Percentiles rank a stretch among this genome's conserved stretches.
Evolutionary conservation across 2,113 vertebrate species (phyloP).

Genomic region (Eupsittula cactorum): DNA sequence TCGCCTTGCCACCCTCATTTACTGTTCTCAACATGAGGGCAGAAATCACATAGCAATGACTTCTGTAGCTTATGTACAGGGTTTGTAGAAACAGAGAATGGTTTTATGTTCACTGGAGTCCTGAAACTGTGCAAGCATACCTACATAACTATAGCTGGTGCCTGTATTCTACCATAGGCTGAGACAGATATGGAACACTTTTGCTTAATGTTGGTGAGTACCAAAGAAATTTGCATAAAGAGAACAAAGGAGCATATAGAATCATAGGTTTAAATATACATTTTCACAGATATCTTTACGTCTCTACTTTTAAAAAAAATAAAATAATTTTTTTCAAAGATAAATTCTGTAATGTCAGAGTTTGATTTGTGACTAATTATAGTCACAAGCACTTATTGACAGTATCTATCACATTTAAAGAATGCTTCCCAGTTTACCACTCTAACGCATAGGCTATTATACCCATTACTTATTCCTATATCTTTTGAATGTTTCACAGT

Average conservation of each 20-base stretch:
- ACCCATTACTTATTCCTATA: neutral
- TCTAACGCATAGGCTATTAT: neutral
- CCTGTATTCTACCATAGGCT: neutral
- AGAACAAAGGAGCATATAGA: neutral
- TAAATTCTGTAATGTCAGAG: neutral
- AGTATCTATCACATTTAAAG: neutral
- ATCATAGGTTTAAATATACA: neutral
- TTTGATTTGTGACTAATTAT: neutral
- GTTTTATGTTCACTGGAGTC: neutral
- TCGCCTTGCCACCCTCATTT: neutral
- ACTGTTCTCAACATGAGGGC: neutral
- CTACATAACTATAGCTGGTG: neutral
- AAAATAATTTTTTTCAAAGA: neutral
- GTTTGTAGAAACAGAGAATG: neutral
- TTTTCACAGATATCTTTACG: neutral
- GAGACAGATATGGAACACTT: neutral
- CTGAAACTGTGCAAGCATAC: neutral
- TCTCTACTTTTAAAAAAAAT: neutral
- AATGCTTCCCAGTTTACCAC: neutral
- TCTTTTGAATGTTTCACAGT: neutral
- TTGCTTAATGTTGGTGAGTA: neutral
- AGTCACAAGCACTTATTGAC: neutral
- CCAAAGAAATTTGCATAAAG: neutral
- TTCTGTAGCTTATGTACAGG: neutral
- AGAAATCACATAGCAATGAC: neutral